Evolutionary conservation across 2,888 invertebrate genomes (phyloP).

Genomic region (Allygus modestus): DNA sequence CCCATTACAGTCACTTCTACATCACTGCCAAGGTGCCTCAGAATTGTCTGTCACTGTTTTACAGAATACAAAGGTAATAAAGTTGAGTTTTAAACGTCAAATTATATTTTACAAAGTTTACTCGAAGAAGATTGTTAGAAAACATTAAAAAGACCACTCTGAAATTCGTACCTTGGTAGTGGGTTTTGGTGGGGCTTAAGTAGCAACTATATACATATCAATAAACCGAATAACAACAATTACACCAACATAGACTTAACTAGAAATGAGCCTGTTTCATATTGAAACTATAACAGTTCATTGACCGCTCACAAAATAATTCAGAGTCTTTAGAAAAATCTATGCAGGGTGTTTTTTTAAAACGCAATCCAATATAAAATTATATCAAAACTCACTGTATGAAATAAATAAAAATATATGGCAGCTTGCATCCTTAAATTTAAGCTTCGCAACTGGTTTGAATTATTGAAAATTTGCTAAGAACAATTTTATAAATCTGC

Average conservation of each 20-base stretch:
- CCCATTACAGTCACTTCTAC: neutral
- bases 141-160: neutral
- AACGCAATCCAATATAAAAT: too few species aligned
- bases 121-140: neutral
- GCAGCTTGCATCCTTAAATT: too few species aligned
- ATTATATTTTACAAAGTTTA: neutral
- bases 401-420: too few species aligned
- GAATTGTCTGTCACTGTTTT: neutral
- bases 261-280: neutral
- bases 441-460: too few species aligned
- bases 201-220: conserved; percentile 1
- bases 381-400: too few species aligned
- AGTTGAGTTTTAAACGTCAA: neutral
- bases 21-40: neutral
- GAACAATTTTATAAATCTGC: too few species aligned
- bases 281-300: too few species aligned
- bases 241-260: conserved; percentile 1
- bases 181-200: neutral
- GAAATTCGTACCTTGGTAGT: neutral
- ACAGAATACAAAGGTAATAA: neutral
- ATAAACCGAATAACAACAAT: neutral
- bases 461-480: too few species aligned
- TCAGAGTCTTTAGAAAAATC: too few species aligned
- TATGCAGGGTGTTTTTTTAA: too few species aligned
- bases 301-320: too few species aligned